These are phyloP conservation scores for Loxodonta africana DNA, from an alignment of 2,113 vertebrate genomes.

Conservation along the genomic window DNA sequence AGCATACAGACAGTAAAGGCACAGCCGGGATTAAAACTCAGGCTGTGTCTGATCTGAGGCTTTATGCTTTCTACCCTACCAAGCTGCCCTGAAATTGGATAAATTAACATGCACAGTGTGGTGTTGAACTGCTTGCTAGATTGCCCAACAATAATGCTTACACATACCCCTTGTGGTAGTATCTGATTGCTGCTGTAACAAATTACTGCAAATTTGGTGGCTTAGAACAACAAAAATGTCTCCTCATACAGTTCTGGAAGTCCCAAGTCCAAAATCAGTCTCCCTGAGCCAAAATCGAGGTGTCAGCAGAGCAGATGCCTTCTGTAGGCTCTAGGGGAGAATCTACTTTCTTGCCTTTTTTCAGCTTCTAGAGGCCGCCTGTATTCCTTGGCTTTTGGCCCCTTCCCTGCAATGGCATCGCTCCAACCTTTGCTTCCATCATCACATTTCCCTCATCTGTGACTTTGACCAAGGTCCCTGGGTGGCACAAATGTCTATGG, in stretches of 20 bases:
- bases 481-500: background rate
- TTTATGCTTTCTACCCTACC: background rate
- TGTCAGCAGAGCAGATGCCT: background rate
- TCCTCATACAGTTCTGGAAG: background rate
- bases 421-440: background rate
- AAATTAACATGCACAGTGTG: rapidly evolving
- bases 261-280: background rate
- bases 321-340: background rate
- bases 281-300: background rate
- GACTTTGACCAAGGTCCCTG: background rate
- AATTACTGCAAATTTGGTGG: background rate
- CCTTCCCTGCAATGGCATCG: no score
- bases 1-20: background rate
- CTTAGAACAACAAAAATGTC: background rate
- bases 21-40: background rate
- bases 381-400: background rate
- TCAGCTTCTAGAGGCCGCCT: background rate
- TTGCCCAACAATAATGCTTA: background rate
- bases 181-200: background rate
- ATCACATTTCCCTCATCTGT: background rate
- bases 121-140: background rate
- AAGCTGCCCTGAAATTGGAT: background rate
- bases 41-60: background rate
- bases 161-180: background rate
- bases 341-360: background rate